Base-by-base conservation (phyloP, 2,113 vertebrate species). In the Petrocephalus microphthalmus region DNA sequence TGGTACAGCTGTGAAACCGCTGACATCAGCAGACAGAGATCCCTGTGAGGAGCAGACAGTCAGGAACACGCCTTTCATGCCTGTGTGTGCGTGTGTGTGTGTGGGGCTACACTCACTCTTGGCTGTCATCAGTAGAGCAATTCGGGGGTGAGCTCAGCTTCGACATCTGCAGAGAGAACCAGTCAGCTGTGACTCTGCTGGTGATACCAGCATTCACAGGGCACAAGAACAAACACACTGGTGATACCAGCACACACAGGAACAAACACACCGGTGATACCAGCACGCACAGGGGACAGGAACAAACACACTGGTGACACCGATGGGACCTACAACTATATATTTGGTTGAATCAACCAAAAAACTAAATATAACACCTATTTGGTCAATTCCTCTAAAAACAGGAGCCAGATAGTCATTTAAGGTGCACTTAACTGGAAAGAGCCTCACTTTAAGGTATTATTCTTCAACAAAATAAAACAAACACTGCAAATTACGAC, bases 181-280 rank as follows among this genome's bases (percentile, higher is more conserved):
- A 8, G 42, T 90, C 93, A 19, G 56, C 67, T 71, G 17, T 52
- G 49, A 78, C 6, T 4, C 37, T 78, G 13, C 33, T 78, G 71
- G 33, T 42, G 33, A 7, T 74, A 37, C 33, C 33, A 2, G 53
- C 5, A 49, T 5, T 8, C 29, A 74, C 67, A 74, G 13, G 29
- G 17, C 29, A 74, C 67, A 74, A 5, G 29, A 6, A 2, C 67
- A 74, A 13, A 74, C 67, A 29, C 3, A 42, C 42, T 42, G 42
- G 42, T 42, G 42, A 42, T 42, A 42, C 42, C 42, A 42, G 42
- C 42, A 42, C 42, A 42, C 42, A 42, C 42, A 42, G 42, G 42
- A 42, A 42, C 42, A 42, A 42, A 42, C 42, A 42, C 42, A 42
- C 42, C 3, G 42, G 42, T 42, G 42, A 42, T 42, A 42, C 42